These are phyloP conservation scores for Micromussa lordhowensis DNA, from an alignment of 92 coral and sea anemone species.

Conservation along the genomic window DNA sequence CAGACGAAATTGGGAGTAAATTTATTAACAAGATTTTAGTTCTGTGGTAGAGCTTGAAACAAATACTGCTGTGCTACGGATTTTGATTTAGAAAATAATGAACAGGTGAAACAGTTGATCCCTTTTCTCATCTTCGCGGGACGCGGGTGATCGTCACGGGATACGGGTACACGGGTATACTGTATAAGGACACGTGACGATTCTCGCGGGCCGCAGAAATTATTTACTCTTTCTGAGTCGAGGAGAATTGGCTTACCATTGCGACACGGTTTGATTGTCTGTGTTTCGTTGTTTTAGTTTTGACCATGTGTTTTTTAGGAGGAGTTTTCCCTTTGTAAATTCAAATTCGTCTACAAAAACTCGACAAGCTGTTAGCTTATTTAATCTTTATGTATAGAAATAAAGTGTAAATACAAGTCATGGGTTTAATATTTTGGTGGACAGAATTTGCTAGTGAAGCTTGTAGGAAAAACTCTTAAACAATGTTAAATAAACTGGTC, in stretches of 20 bases:
- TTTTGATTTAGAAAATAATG: not conserved
- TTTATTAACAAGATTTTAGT: not conserved
- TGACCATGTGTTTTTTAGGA: not conserved
- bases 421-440: not conserved
- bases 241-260: not conserved
- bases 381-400: conserved; percentile 12
- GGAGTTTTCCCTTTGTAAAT: conserved; percentile 2
- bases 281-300: not conserved
- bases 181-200: not conserved
- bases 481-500: conserved; percentile 5
- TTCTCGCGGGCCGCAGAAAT: not conserved
- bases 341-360: not conserved
- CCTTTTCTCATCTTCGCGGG: not conserved
- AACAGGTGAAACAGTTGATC: too few species aligned
- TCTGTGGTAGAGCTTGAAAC: not conserved
- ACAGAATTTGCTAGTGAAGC: conserved; percentile 8
- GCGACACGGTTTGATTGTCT: not conserved
- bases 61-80: not conserved
- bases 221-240: not conserved
- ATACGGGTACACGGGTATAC: not conserved
- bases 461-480: not conserved
- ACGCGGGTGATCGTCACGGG: not conserved
- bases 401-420: conserved; percentile 29
- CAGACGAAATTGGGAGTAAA: not conserved
- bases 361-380: not conserved